Percentiles rank a stretch among this genome's conserved stretches.
phyloP scores from a whole-genome alignment of 2,888 invertebrate genomes.

The Erebia palarica region DNA sequence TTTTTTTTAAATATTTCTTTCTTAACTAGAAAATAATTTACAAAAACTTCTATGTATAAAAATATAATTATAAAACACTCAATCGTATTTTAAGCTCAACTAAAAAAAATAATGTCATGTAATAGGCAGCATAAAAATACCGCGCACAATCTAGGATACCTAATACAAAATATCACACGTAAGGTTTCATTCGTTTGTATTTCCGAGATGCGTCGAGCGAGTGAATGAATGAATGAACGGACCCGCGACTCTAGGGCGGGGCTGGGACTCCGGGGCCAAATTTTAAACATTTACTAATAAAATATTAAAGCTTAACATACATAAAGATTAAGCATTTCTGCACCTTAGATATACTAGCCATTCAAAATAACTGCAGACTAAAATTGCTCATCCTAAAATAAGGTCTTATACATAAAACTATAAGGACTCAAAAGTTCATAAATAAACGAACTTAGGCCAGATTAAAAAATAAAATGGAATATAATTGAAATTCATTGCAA shows the following conservation, averaged over 20 bases:
- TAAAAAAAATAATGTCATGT: slow-evolving; percentile 62
- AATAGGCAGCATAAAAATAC: slow-evolving; percentile 66
- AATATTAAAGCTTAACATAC: slow-evolving; percentile 83
- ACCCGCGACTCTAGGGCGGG: slow-evolving; percentile 48
- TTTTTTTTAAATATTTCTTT: slow-evolving; percentile 40
- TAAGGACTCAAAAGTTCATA: slow-evolving; percentile 67
- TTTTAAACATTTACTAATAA: slow-evolving; percentile 82
- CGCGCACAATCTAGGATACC: slow-evolving; percentile 69
- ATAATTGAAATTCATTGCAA: slow-evolving; percentile 65
- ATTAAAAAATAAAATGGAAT: slow-evolving; percentile 61
- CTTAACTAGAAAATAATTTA: slow-evolving; percentile 76
- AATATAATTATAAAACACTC: slow-evolving; percentile 67
- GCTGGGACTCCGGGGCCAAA: slow-evolving; percentile 65
- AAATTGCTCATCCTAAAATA: slow-evolving; percentile 82
- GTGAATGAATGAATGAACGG: slow-evolving; percentile 37
- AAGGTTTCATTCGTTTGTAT: slow-evolving; percentile 59
- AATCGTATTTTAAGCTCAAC: slow-evolving; percentile 61
- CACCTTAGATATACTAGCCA: slow-evolving; percentile 82
- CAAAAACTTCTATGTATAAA: slow-evolving; percentile 74
- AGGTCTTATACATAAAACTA: slow-evolving; percentile 80
- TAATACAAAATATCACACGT: slow-evolving; percentile 78
- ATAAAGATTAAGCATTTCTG: slow-evolving; percentile 83
- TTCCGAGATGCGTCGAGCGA: slow-evolving; percentile 43
- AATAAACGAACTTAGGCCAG: slow-evolving; percentile 79
- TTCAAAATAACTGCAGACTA: slow-evolving; percentile 82